These are phyloP conservation scores for Oncorhynchus masou DNA, from an alignment of 2,113 vertebrate species.

Conservation along the genomic window DNA sequence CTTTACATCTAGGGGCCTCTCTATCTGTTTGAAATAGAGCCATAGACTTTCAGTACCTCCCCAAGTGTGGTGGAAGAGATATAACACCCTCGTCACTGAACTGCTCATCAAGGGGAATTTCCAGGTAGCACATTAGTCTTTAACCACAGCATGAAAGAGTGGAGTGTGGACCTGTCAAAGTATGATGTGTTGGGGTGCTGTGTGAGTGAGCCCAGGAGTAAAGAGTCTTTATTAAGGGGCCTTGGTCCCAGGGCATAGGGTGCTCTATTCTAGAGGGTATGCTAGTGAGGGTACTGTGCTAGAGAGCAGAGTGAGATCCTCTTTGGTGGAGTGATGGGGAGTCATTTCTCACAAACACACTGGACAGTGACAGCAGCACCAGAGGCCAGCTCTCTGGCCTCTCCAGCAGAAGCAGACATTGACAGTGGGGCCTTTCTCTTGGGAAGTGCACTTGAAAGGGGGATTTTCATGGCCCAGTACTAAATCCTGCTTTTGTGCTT, in stretches of 20 bases:
- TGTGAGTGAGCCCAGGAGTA: conserved; percentile 50
- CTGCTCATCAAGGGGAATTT: conserved; percentile 51
- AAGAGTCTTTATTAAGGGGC: conserved; percentile 55
- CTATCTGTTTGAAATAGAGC: conserved; percentile 56
- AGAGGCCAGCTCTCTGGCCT: conserved; percentile 32
- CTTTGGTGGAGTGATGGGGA: conserved; percentile 34
- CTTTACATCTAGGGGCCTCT: conserved; percentile 42
- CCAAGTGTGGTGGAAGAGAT: conserved; percentile 1
- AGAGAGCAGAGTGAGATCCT: conserved; percentile 14
- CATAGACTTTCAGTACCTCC: conserved; percentile 40
- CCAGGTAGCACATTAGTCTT: conserved; percentile 54
- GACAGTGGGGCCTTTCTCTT: conserved; percentile 42
- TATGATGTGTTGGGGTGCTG: conserved; percentile 46
- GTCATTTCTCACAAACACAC: conserved; percentile 29
- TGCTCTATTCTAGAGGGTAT: conserved; percentile 56
- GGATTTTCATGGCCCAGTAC: conserved; percentile 29
- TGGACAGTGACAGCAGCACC: conserved; percentile 1
- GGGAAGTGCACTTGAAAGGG: conserved; percentile 47
- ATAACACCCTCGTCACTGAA: conserved; percentile 39
- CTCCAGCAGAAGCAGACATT: conserved; percentile 31
- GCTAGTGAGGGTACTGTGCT: conserved; percentile 39
- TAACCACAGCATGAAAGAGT: conserved; percentile 57
- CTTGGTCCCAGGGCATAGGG: conserved; percentile 39
- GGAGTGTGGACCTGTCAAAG: conserved; percentile 38
- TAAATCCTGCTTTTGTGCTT: conserved; percentile 40